A percentile compares a stretch with the other conserved stretches of the same genome.
These are phyloP conservation scores for Tetrao urogallus DNA, from an alignment of 2,113 vertebrate genomes.

Conservation along the genomic window DNA sequence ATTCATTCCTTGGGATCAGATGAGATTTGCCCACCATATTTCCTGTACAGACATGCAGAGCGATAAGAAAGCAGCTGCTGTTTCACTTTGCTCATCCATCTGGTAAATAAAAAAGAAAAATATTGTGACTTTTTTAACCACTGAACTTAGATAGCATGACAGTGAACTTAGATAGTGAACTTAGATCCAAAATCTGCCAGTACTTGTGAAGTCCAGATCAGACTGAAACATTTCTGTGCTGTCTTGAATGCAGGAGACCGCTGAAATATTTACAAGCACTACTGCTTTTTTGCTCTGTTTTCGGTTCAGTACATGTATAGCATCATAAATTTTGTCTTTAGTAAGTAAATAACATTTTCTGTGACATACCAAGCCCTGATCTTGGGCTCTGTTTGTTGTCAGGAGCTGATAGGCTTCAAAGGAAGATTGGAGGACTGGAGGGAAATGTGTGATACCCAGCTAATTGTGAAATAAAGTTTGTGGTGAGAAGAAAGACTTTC, in stretches of 20 bases:
- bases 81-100: constrained; percentile 27
- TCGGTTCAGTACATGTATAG: background rate
- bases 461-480: constrained; percentile 34
- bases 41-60: constrained; percentile 62
- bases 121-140: background rate
- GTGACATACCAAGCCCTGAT: background rate
- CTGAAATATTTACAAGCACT: background rate
- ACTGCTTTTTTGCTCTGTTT: background rate
- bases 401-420: background rate
- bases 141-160: background rate
- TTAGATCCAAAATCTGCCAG: constrained; percentile 6
- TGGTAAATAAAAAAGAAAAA: constrained; percentile 28
- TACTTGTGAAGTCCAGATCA: background rate
- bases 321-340: background rate
- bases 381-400: background rate
- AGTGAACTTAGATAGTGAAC: background rate
- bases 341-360: background rate
- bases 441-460: background rate
- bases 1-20: constrained; percentile 34
- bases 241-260: background rate
- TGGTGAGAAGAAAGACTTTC: background rate
- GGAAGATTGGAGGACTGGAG: background rate
- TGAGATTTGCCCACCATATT: constrained; percentile 40
- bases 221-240: background rate
- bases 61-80: constrained; percentile 49